Evolutionary conservation across 2,888 invertebrate genomes (phyloP).

Genomic region (Litoditis marina): DNA sequence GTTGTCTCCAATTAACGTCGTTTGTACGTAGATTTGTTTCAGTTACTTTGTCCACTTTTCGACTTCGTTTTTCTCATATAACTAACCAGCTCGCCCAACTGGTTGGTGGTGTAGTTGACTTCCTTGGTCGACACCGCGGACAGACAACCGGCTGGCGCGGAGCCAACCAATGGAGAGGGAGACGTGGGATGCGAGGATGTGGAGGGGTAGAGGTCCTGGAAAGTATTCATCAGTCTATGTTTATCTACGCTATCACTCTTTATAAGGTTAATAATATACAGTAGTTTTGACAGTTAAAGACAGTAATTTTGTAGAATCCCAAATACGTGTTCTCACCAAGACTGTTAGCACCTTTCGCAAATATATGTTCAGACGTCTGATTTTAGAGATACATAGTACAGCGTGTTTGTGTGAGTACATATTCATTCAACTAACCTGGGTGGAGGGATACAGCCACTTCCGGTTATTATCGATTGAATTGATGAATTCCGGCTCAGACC

Average conservation of each 20-base stretch:
- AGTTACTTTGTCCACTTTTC: not conserved
- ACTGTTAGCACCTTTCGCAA: too few species aligned
- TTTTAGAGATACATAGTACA: too few species aligned
- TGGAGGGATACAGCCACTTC: slow-evolving; percentile 41
- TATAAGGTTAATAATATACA: too few species aligned
- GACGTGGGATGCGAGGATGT: slow-evolving; percentile 27
- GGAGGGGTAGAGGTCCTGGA: slow-evolving; percentile 26
- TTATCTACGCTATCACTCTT: too few species aligned
- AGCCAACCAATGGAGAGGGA: slow-evolving; percentile 30
- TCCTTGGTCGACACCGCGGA: slow-evolving; percentile 13
- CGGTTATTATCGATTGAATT: slow-evolving; percentile 24
- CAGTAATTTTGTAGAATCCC: too few species aligned
- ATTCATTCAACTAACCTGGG: slow-evolving; percentile 7
- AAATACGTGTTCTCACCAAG: too few species aligned
- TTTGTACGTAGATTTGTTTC: too few species aligned
- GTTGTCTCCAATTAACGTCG: not conserved
- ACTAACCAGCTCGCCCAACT: not conserved
- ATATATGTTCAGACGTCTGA: too few species aligned
- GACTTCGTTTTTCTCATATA: not conserved
- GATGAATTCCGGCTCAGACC: slow-evolving; percentile 38
- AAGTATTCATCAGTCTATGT: too few species aligned
- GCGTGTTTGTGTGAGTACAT: too few species aligned
- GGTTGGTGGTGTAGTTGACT: not conserved
- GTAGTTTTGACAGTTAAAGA: too few species aligned
- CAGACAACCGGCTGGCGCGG: slow-evolving; percentile 30